Percentiles rank a stretch among this genome's conserved stretches.
Conservation (phyloP, 2,888 invertebrate species). For the Mimachlamys varia region DNA sequence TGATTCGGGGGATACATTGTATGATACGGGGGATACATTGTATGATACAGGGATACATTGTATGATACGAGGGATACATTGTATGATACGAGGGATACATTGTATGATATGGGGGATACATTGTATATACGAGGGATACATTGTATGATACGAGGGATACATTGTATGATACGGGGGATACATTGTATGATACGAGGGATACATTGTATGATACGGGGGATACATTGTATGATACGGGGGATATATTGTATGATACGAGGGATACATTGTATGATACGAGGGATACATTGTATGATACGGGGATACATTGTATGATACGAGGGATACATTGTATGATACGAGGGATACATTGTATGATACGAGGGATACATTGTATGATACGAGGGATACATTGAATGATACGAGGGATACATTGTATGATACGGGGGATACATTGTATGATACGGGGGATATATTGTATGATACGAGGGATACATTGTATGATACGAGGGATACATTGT, state of each 20-base stretch:
- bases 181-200: background rate
- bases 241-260: background rate
- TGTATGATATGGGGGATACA: background rate
- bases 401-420: background rate
- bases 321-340: background rate
- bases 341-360: background rate
- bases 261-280: background rate
- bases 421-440: background rate
- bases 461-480: background rate
- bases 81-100: background rate
- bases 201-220: no score
- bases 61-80: background rate
- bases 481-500: background rate
- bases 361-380: background rate
- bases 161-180: background rate
- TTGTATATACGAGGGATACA: no score
- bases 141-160: background rate
- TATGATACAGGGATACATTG: background rate
- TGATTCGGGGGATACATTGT: background rate
- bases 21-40: no score
- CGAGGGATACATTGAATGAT: background rate
- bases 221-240: slow-evolving; percentile 10
- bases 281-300: background rate
- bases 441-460: background rate
- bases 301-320: background rate